Base-by-base conservation (phyloP, 2,888 invertebrate genomes). In the Nomada ruficornis region DNA sequence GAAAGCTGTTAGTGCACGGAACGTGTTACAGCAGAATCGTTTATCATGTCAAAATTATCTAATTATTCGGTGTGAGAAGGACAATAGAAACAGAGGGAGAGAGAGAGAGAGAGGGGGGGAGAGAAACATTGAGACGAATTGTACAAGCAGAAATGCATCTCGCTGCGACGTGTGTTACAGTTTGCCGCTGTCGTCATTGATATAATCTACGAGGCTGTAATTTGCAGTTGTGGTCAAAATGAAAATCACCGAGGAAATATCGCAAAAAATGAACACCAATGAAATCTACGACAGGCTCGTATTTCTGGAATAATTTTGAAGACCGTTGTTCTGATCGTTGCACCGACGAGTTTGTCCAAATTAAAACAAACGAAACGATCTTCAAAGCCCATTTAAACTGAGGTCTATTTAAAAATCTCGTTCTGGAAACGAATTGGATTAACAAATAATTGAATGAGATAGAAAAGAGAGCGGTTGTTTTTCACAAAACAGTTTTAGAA, bases 141-240 rank as follows among this genome's bases (percentile, higher is more conserved):
- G 80, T 71, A 80, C 62, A 80, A 71, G 70, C 80, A 63, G 67
- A 71, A 80, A 80, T 68, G 75, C 75, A 63, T 80, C 75, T 79
- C 72, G 68, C 29, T 52, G 44, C 79, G 70, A 60, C 69, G 80
- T 60, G 75, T 62, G 82, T 82, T 80, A 75, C 82, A 82, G 80
- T 75, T 80, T 80, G 65, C 74, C 18, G 76, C 80, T 80, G 82
- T 80, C 82, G 76, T 80, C 76, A 80, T 76, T 76, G 80, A 76
- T 76, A 80, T 76, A 80, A 82, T 80, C 71, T 80, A 80, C 71
- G 80, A 71, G 80, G 80, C 82, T 76, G 80, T 82, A 82, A 82
- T 82, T 82, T 76, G 62, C 76, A 72, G 76, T 59, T 54, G 54
- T 29, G 80, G 82, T 82, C 76, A 82, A 82, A 82, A 80, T 80